A percentile compares a stretch with the other conserved stretches of the same genome.
These are phyloP conservation scores for Mythimna lalbum DNA, from an alignment of 2,888 invertebrate species.

Conservation along the genomic window DNA sequence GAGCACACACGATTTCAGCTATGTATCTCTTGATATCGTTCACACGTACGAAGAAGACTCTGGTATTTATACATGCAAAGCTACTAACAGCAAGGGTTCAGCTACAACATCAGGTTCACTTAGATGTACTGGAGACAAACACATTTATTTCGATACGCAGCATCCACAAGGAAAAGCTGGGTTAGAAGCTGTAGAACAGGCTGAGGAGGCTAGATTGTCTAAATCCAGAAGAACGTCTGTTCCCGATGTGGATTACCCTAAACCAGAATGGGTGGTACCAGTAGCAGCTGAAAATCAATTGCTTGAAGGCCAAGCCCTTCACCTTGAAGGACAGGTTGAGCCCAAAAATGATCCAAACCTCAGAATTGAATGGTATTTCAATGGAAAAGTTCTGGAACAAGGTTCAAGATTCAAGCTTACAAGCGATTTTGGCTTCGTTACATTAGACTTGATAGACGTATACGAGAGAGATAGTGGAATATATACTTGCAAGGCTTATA, in stretches of 20 bases:
- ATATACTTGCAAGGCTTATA: constrained; percentile 97
- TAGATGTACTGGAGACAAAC: constrained; percentile 95
- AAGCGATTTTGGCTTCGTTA: constrained; percentile 99
- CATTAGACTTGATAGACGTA: constrained; percentile 97
- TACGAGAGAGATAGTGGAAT: constrained; percentile 98
- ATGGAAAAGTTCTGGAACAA: constrained; percentile 96
- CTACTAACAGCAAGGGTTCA: constrained; percentile 96
- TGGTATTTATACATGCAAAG: constrained; percentile 97
- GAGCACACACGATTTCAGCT: constrained; percentile 98
- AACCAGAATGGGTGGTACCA: constrained; percentile 96
- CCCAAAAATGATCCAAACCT: constrained; percentile 98
- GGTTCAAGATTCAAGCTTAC: constrained; percentile 97
- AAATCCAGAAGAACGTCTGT: constrained; percentile 92
- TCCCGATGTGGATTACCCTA: constrained; percentile 95
- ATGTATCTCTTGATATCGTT: constrained; percentile 96
- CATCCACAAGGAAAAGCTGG: constrained; percentile 98
- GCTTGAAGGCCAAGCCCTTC: constrained; percentile 95
- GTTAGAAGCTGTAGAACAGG: constrained; percentile 96
- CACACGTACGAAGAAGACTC: constrained; percentile 98
- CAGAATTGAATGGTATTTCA: constrained; percentile 98
- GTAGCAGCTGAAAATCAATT: constrained; percentile 95
- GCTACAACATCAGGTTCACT: constrained; percentile 97
- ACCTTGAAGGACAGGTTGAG: constrained; percentile 98
- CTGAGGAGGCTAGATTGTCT: constrained; percentile 95
- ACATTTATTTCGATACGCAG: constrained; percentile 96